Conservation (phyloP, 2,797 vertebrate genomes). For the Pangasius sanitwongsei region DNA sequence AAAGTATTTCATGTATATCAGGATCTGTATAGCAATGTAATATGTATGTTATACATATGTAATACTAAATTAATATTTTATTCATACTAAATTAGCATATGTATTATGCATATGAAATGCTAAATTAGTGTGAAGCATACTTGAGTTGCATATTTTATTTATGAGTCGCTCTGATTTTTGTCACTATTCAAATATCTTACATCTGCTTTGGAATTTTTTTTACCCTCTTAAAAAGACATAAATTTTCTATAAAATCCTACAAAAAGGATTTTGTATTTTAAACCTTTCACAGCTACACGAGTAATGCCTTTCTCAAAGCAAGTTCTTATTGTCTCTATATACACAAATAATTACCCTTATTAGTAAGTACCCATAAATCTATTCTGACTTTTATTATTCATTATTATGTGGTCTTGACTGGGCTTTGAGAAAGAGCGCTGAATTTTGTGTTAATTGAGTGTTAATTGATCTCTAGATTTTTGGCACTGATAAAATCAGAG, state of each 20-base stretch:
- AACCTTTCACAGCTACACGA: background rate
- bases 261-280: background rate
- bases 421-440: background rate
- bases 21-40: background rate
- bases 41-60: background rate
- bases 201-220: background rate
- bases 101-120: background rate
- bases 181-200: background rate
- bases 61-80: background rate
- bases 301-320: background rate
- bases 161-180: background rate
- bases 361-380: background rate
- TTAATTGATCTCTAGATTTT: background rate
- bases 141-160: background rate
- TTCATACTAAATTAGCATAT: background rate
- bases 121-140: background rate
- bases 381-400: background rate
- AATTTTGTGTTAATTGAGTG: background rate
- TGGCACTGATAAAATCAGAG: background rate
- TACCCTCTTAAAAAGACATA: background rate
- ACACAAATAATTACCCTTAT: background rate
- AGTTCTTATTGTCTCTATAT: background rate
- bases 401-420: background rate
- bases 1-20: background rate
- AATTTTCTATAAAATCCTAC: too few relatives aligned